phyloP scores from a whole-genome alignment of 2,888 invertebrate species.

The Dioctria linearis region DNA sequence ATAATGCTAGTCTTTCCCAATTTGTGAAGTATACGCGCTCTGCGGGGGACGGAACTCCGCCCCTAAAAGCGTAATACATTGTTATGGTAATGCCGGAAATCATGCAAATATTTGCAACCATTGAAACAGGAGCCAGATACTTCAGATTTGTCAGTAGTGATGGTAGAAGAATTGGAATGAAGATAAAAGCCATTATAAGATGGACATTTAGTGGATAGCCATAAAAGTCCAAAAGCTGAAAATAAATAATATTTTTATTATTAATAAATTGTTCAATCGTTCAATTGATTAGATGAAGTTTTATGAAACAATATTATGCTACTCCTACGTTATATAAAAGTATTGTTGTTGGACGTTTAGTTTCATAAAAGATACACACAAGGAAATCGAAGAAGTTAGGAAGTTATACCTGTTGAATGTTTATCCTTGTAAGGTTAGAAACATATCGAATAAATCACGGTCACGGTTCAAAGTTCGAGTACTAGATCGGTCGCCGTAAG shows the following conservation, averaged over 20 bases:
- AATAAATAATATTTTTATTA: conserved; percentile 57
- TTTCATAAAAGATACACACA: too few species aligned
- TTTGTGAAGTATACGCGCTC: conserved; percentile 77
- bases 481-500: too few species aligned
- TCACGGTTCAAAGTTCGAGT: too few species aligned
- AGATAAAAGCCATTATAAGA: conserved; percentile 81
- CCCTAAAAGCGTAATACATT: conserved; percentile 81
- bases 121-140: conserved; percentile 83
- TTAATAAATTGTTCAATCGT: too few species aligned
- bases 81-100: conserved; percentile 79
- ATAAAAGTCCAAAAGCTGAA: conserved; percentile 80
- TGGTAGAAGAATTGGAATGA: conserved; percentile 81
- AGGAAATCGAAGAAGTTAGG: too few species aligned
- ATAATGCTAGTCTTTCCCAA: conserved; percentile 82
- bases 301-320: too few species aligned
- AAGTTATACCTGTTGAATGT: too few species aligned
- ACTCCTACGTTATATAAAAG: too few species aligned
- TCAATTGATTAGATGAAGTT: too few species aligned
- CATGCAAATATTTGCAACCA: conserved; percentile 85
- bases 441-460: too few species aligned
- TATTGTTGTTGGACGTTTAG: too few species aligned
- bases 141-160: conserved; percentile 85
- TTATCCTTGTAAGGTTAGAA: too few species aligned
- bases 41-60: conserved; percentile 79
- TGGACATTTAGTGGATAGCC: conserved; percentile 77